A percentile compares a stretch with the other conserved stretches of the same genome.
These are phyloP conservation scores for Saccopteryx leptura DNA, from an alignment of 2,113 vertebrate species.

Conservation along the genomic window DNA sequence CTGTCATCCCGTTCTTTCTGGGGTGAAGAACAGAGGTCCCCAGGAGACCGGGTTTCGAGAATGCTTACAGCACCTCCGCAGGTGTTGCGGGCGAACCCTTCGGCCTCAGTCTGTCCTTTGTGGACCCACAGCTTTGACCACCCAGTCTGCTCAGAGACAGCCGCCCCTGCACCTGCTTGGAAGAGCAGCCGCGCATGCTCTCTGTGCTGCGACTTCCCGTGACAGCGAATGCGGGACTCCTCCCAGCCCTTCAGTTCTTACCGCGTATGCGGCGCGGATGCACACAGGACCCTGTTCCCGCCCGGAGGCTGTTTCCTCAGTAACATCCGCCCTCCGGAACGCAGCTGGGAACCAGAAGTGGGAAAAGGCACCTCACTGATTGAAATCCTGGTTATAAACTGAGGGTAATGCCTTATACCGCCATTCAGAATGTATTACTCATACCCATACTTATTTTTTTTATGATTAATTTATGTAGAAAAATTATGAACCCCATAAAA, in stretches of 20 bases:
- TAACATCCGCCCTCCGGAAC: background rate
- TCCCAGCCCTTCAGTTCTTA: background rate
- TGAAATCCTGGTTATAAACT: background rate
- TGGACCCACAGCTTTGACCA: background rate
- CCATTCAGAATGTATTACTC: background rate
- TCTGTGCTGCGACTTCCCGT: background rate
- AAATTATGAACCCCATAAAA: background rate
- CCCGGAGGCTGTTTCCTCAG: background rate
- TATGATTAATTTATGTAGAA: background rate
- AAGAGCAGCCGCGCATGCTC: background rate
- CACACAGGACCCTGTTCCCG: background rate
- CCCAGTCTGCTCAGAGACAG: background rate
- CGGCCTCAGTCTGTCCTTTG: background rate
- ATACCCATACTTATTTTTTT: background rate
- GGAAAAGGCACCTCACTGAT: background rate
- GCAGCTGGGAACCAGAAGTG: background rate
- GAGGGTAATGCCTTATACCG: background rate
- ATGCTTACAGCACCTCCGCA: background rate
- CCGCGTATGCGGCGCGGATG: background rate
- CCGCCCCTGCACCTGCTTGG: no score
- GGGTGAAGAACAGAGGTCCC: background rate
- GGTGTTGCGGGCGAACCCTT: background rate
- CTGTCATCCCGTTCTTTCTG: background rate
- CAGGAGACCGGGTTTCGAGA: background rate
- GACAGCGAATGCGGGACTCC: no score